Percentiles rank a stretch among this genome's conserved stretches.
Conservation (phyloP, 2,113 vertebrate species). For the Tyto alba region DNA sequence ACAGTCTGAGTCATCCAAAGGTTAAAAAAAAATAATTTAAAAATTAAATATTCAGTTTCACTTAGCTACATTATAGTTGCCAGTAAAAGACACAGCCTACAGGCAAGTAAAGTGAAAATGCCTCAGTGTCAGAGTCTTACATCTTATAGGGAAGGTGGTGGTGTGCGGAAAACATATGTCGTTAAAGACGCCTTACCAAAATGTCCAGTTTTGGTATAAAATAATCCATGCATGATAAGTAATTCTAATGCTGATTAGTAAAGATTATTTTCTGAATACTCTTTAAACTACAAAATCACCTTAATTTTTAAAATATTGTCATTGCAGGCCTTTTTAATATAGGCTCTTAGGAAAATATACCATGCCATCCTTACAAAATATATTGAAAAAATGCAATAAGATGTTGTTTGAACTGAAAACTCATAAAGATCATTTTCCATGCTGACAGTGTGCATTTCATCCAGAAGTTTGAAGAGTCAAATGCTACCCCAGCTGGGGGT, state of each 20-base stretch:
- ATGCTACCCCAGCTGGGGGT: constrained; percentile 85
- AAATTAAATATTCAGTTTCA: not conserved
- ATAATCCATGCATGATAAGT: constrained; percentile 37
- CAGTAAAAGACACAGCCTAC: not conserved
- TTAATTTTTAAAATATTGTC: constrained; percentile 22
- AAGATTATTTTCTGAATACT: constrained; percentile 45
- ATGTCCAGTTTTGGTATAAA: constrained; percentile 34
- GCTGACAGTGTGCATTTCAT: constrained; percentile 86
- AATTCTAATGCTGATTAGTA: constrained; percentile 53
- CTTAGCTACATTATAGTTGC: not conserved
- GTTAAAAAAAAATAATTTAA: constrained; percentile 15
- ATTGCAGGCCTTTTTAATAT: constrained; percentile 66
- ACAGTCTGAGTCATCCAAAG: constrained; percentile 20
- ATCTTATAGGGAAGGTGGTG: constrained; percentile 37
- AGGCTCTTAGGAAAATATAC: constrained; percentile 50
- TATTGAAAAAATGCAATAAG: constrained; percentile 34
- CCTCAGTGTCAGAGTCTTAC: not conserved
- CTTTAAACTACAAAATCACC: constrained; percentile 54
- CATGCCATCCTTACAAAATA: constrained; percentile 35
- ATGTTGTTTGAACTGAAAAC: constrained; percentile 70
- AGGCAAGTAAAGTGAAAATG: constrained; percentile 9
- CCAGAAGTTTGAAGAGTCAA: constrained; percentile 89
- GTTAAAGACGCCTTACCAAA: constrained; percentile 47
- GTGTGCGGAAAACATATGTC: not conserved
- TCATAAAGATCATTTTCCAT: constrained; percentile 80